phyloP scores from a whole-genome alignment of 1,140 invertebrate genomes.

The Drosophila pruinosa region DNA sequence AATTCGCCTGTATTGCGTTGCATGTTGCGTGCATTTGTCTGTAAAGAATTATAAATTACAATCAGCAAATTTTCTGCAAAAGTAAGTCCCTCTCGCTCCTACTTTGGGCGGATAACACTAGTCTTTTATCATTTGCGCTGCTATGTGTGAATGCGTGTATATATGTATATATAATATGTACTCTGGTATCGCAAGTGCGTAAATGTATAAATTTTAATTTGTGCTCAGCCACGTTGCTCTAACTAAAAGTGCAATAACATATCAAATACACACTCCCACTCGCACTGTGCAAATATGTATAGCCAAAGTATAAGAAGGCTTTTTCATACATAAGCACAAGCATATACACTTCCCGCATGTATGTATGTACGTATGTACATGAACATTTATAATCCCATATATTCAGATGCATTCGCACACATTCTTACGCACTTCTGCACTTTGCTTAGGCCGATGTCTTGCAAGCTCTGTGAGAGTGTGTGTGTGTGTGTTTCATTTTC shows the following conservation, averaged over 20 bases:
- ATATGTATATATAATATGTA: too few relatives aligned
- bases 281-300: background rate
- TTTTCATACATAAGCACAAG: background rate
- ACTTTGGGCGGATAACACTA: background rate
- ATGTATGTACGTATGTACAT: too few relatives aligned
- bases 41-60: constrained; percentile 20
- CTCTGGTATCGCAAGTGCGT: constrained; percentile 14
- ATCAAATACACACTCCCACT: constrained; percentile 1
- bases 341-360: too few relatives aligned
- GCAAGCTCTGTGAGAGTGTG: background rate
- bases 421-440: constrained; percentile 30
- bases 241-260: constrained; percentile 28
- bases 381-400: background rate
- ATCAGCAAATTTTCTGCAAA: constrained; percentile 4
- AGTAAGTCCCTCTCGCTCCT: background rate
- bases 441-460: constrained; percentile 24
- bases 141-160: background rate
- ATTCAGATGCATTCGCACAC: background rate
- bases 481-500: constrained; percentile 15
- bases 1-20: background rate
- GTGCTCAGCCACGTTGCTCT: constrained; percentile 5
- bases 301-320: background rate
- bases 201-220: constrained; percentile 30
- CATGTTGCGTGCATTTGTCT: constrained; percentile 9
- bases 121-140: background rate